phyloP scores from a whole-genome alignment of 1,140 invertebrate species.

The Drosophila rhopaloa region DNA sequence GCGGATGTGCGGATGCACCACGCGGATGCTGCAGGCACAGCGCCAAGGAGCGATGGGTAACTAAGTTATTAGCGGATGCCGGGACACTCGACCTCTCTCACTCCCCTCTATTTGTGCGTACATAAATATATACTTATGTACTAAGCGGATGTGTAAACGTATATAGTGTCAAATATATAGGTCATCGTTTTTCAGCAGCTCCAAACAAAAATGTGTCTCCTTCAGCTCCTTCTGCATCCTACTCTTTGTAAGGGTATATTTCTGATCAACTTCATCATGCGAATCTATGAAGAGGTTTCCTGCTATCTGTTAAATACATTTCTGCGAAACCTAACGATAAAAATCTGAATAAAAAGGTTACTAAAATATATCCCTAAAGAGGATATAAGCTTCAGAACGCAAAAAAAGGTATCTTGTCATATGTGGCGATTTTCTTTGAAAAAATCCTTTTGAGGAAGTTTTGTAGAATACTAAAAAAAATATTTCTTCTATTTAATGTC shows the following conservation, averaged over 20 bases:
- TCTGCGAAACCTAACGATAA: no score
- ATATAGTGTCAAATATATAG: conserved; percentile 59
- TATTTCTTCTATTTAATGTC: no score
- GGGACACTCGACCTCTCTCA: conserved; percentile 5
- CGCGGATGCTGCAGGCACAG: conserved; percentile 44
- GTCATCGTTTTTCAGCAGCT: conserved; percentile 56
- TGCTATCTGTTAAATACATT: no score
- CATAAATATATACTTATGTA: conserved; percentile 40
- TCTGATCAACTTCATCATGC: no score
- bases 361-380: no score
- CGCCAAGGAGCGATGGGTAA: conserved; percentile 55
- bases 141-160: conserved; percentile 23
- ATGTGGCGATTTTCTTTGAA: no score
- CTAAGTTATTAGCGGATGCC: conserved; percentile 73
- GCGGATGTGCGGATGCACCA: conserved; percentile 23
- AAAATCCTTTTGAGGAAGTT: no score
- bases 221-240: conserved; percentile 9
- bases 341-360: no score
- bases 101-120: conserved; percentile 15
- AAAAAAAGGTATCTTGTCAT: no score
- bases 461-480: no score
- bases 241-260: background rate
- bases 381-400: no score
- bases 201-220: conserved; percentile 43
- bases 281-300: no score